Evolutionary conservation across 1,140 invertebrate genomes (phyloP).

Genomic region (Aethina tumida): DNA sequence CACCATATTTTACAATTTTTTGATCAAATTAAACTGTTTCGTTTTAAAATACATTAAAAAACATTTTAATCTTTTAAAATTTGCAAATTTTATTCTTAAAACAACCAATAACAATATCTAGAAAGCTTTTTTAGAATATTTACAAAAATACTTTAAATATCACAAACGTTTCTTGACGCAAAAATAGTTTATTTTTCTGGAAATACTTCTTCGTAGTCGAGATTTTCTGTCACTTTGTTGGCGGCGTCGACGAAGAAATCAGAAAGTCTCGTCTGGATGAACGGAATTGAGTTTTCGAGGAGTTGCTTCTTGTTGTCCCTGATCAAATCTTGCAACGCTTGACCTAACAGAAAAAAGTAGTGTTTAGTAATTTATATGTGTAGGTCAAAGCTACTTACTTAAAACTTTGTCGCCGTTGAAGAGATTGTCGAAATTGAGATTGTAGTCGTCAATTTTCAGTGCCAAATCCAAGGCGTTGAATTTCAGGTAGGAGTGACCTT

Average conservation of each 20-base stretch:
- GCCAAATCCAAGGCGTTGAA: slow-evolving; percentile 50
- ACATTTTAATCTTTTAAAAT: too few relatives aligned
- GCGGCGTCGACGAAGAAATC: slow-evolving; percentile 19
- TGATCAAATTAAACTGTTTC: too few relatives aligned
- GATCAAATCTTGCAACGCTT: slow-evolving; percentile 16
- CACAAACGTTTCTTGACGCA: too few relatives aligned
- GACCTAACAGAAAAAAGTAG: slow-evolving; percentile 17
- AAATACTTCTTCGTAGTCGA: slow-evolving; percentile 27
- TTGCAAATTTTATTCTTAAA: too few relatives aligned
- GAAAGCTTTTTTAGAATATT: too few relatives aligned
- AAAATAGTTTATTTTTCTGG: too few relatives aligned
- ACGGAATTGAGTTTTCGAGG: slow-evolving; percentile 14
- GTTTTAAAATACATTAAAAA: too few relatives aligned
- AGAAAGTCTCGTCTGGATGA: slow-evolving; percentile 18
- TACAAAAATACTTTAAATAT: too few relatives aligned
- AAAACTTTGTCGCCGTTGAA: slow-evolving; percentile 56
- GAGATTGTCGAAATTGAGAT: slow-evolving; percentile 52
- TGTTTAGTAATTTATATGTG: not conserved
- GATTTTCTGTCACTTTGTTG: slow-evolving; percentile 20
- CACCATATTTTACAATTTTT: too few relatives aligned
- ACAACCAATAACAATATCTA: too few relatives aligned
- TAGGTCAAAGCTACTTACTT: slow-evolving; percentile 30
- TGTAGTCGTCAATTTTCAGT: slow-evolving; percentile 45
- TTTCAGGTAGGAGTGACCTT: slow-evolving; percentile 45
- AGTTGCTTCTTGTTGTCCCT: slow-evolving; percentile 21